Conservation (phyloP, 2,888 invertebrate genomes). For the Hypsopygia costalis region DNA sequence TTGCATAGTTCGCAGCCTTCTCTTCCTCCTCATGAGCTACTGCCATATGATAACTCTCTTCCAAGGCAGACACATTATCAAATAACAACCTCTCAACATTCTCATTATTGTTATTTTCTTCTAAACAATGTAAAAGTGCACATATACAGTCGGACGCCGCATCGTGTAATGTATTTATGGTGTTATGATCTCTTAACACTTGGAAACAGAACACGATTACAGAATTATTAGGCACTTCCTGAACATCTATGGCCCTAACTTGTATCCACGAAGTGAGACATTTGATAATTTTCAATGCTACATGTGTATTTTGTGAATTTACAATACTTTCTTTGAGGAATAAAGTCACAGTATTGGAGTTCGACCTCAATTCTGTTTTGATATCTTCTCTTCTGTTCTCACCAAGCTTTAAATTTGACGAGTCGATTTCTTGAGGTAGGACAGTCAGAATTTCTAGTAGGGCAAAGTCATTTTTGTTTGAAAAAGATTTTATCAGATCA, state of each 20-base stretch:
- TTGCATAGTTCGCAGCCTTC: constrained; percentile 95
- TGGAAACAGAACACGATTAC: constrained; percentile 87
- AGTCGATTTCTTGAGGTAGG: constrained; percentile 96
- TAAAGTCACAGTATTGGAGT: constrained; percentile 88
- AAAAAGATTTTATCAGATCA: constrained; percentile 90
- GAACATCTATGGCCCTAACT: constrained; percentile 89
- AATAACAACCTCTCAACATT: constrained; percentile 90
- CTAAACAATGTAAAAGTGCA: constrained; percentile 90
- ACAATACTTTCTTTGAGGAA: constrained; percentile 89
- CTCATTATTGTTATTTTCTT: constrained; percentile 86
- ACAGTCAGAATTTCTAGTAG: constrained; percentile 95
- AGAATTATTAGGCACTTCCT: constrained; percentile 86
- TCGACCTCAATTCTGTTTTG: constrained; percentile 87
- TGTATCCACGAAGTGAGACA: constrained; percentile 97
- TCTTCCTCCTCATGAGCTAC: constrained; percentile 97
- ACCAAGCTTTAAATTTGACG: constrained; percentile 89
- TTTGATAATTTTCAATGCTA: constrained; percentile 87
- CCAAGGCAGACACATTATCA: constrained; percentile 88
- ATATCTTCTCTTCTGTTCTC: constrained; percentile 94
- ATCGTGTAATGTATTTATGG: constrained; percentile 87
- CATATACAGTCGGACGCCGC: constrained; percentile 95
- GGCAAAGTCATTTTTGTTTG: constrained; percentile 87
- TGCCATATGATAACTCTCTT: constrained; percentile 93
- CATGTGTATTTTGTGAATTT: constrained; percentile 83
- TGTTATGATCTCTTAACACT: constrained; percentile 82